A percentile compares a stretch with the other conserved stretches of the same genome.
phyloP scores from a whole-genome alignment of 1,140 invertebrate species.

The Brachionus rubens region DNA sequence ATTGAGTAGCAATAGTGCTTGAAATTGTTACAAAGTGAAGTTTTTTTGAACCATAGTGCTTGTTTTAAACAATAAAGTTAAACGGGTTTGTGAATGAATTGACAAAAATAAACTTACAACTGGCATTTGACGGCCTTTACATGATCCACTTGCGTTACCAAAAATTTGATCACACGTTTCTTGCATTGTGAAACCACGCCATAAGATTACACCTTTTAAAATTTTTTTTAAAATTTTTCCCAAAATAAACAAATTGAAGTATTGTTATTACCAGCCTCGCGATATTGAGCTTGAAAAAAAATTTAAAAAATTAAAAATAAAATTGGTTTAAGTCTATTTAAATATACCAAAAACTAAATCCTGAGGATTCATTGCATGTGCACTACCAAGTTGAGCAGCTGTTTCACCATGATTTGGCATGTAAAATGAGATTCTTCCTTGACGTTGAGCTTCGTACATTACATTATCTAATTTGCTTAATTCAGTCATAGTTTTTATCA shows the following conservation, averaged over 20 bases:
- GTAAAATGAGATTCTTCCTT: slow-evolving; percentile 97
- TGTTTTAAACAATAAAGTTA: background rate
- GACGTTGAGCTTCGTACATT: slow-evolving; percentile 93
- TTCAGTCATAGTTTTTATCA: slow-evolving; percentile 71
- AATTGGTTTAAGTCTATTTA: background rate
- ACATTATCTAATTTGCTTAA: slow-evolving; percentile 91
- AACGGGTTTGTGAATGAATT: background rate
- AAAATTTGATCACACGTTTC: slow-evolving; percentile 94
- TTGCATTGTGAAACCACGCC: slow-evolving; percentile 79
- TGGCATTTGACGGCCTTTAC: slow-evolving; percentile 93
- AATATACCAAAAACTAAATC: slow-evolving; percentile 63
- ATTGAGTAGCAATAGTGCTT: slow-evolving; percentile 88
- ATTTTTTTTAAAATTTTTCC: background rate
- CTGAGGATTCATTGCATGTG: slow-evolving; percentile 75
- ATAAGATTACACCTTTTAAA: slow-evolving; percentile 71
- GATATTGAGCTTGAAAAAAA: slow-evolving; percentile 59
- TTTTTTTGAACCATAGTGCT: slow-evolving; percentile 65
- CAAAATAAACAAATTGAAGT: too few relatives aligned
- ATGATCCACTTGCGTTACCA: slow-evolving; percentile 80
- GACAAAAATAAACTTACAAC: slow-evolving; percentile 59
- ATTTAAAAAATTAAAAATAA: background rate
- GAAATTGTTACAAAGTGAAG: slow-evolving; percentile 90
- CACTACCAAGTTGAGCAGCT: slow-evolving; percentile 85
- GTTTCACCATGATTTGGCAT: slow-evolving; percentile 99
- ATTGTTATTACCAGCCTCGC: slow-evolving; percentile 53